These are phyloP conservation scores for Branchinecta lindahli DNA, from an alignment of 1,140 invertebrate genomes.

Conservation along the genomic window DNA sequence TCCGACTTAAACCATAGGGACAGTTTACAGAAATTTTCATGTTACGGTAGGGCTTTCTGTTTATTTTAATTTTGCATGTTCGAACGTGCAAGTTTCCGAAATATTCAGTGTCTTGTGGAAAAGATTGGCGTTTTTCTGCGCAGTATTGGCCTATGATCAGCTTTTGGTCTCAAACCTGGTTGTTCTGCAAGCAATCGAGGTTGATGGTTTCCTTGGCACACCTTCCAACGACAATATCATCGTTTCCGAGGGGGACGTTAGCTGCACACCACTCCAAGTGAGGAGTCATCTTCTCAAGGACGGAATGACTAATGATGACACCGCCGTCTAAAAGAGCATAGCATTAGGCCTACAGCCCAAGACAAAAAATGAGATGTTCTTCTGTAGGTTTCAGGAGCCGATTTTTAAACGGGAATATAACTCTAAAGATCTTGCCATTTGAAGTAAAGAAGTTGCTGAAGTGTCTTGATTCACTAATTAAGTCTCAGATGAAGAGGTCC, in stretches of 20 bases:
- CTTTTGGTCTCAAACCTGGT: slow-evolving; percentile 32
- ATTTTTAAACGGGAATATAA: neutral
- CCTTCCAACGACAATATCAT: slow-evolving; percentile 63
- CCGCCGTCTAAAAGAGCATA: slow-evolving; percentile 43
- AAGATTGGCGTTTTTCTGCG: no score
- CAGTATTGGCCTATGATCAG: no score
- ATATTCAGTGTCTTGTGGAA: no score
- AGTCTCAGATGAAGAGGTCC: no score
- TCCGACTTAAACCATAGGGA: no score
- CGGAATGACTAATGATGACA: slow-evolving; percentile 55
- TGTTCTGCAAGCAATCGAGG: slow-evolving; percentile 38
- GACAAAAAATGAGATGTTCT: slow-evolving; percentile 12
- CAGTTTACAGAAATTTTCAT: no score
- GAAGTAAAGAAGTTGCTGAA: no score
- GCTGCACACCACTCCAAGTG: slow-evolving; percentile 70
- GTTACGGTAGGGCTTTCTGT: no score
- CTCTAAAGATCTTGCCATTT: no score
- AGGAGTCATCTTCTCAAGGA: slow-evolving; percentile 49
- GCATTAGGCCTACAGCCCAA: neutral
- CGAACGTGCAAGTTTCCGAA: no score
- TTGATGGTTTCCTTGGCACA: slow-evolving; percentile 55
- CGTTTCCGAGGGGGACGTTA: slow-evolving; percentile 56
- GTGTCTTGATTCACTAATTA: no score
- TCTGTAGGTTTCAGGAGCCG: neutral
- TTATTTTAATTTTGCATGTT: no score